phyloP scores from a whole-genome alignment of 30 jellyfish, hydroid and myxozoan genomes.

The Aurelia aurita region DNA sequence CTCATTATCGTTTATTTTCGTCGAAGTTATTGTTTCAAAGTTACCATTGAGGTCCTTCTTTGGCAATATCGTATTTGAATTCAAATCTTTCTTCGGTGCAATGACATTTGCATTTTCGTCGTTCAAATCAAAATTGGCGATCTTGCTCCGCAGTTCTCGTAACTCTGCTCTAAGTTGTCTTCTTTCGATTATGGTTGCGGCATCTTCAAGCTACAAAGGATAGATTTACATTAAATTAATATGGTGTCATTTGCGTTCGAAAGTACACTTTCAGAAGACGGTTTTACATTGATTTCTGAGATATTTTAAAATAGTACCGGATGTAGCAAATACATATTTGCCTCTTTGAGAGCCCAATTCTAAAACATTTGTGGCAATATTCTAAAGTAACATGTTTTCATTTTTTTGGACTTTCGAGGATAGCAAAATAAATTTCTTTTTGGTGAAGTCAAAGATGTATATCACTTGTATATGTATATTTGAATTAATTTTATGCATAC shows the following conservation, averaged over 20 bases:
- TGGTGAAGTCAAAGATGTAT: too few species aligned
- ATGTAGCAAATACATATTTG: too few species aligned
- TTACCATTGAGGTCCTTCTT: conserved; percentile 7
- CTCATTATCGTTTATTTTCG: conserved; percentile 17
- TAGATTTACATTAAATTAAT: neutral
- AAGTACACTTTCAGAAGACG: too few species aligned
- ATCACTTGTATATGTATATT: too few species aligned
- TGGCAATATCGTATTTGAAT: conserved; percentile 7
- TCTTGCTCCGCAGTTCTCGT: conserved; percentile 58
- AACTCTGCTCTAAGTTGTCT: conserved; percentile 62
- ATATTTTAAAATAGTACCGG: too few species aligned
- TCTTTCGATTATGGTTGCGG: conserved; percentile 53
- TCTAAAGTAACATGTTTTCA: too few species aligned
- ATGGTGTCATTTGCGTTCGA: too few species aligned
- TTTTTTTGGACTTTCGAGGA: too few species aligned
- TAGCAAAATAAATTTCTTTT: too few species aligned
- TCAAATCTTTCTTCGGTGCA: conserved; percentile 24
- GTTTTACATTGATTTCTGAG: too few species aligned
- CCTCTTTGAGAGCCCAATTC: neutral
- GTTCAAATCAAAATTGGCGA: conserved; percentile 14
- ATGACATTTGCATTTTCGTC: conserved; percentile 60
- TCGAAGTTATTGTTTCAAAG: neutral
- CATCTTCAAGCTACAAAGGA: conserved; percentile 71
- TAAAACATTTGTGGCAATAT: neutral
- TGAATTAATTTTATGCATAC: too few species aligned